Conservation (phyloP, 2,113 vertebrate species). For the chimpanzee (Pan troglodytes) region NHGRI_mPanTro3-v2.1_pri NC_072411.2:92643501-92644000, state of each 20-base stretch:
- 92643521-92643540: slow-evolving; percentile 35
- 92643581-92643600: background rate
- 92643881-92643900: background rate
- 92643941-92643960: background rate
- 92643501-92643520: background rate
- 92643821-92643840: background rate
- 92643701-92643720: background rate
- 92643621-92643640: background rate
- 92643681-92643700: background rate
- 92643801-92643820: background rate
- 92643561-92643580: background rate
- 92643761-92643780: background rate
- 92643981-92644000: background rate
- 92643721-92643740: background rate
- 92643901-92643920: background rate
- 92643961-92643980: background rate
- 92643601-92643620: background rate
- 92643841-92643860: background rate
- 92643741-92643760: background rate
- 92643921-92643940: background rate
- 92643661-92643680: background rate
- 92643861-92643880: background rate
- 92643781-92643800: background rate
- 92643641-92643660: background rate
- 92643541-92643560: slow-evolving; percentile 33